These are phyloP conservation scores for Dicrostonyx torquatus DNA, from an alignment of 2,797 vertebrate species.

Conservation along the genomic window DNA sequence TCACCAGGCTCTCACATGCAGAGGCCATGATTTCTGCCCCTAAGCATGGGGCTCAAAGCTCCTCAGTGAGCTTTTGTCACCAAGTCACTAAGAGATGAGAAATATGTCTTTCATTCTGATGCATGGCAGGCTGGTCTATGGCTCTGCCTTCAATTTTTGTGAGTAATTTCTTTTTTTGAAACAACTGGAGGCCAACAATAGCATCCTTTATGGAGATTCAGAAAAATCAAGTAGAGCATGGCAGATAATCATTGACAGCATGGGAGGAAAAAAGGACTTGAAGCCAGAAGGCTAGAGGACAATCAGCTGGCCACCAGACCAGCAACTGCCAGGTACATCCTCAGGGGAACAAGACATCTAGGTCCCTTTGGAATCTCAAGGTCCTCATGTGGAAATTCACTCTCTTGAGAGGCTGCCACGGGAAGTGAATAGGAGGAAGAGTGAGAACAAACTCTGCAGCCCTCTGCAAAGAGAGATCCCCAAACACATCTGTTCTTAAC, in stretches of 20 bases:
- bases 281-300: background rate
- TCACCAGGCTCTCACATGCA: background rate
- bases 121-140: background rate
- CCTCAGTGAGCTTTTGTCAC: background rate
- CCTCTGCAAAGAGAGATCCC: background rate
- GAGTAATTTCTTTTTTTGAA: background rate
- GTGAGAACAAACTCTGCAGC: background rate
- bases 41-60: background rate
- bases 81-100: background rate
- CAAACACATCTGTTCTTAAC: background rate
- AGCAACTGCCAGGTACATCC: fast-evolving
- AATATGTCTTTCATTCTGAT: background rate
- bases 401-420: background rate
- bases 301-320: background rate
- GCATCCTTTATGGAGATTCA: background rate
- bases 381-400: background rate
- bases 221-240: background rate
- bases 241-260: fast-evolving
- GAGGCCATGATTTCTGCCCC: background rate
- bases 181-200: background rate
- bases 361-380: background rate
- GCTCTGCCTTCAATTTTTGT: background rate
- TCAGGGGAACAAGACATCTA: background rate
- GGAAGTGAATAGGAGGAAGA: background rate
- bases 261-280: background rate